These are phyloP conservation scores for Colletes collaris DNA, from an alignment of 2,888 invertebrate genomes.

Conservation along the genomic window DNA sequence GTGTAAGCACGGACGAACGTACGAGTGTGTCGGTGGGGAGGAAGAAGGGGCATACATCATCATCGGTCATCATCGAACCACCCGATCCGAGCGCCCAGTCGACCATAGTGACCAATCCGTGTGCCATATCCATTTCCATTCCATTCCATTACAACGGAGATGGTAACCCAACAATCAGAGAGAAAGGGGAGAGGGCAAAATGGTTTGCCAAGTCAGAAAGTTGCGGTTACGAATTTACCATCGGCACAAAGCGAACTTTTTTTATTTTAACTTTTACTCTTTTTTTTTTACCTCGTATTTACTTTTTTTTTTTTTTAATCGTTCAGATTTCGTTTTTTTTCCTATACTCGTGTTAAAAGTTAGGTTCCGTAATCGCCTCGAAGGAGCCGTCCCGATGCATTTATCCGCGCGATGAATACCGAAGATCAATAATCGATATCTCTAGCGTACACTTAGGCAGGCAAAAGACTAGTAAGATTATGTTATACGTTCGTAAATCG, in stretches of 20 bases:
- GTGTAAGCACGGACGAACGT: conserved; percentile 73
- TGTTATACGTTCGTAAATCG: neutral
- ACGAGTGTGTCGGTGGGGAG: conserved; percentile 69
- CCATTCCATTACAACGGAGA: conserved; percentile 84
- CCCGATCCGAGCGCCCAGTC: conserved; percentile 75
- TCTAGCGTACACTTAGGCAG: conserved; percentile 7
- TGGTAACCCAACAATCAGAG: conserved; percentile 87
- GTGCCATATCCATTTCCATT: conserved; percentile 77
- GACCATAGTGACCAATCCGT: conserved; percentile 79
- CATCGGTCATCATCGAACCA: conserved; percentile 65
- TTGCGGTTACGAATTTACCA: conserved; percentile 82
- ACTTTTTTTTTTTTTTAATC: conserved; percentile 34
- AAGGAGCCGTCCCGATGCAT: conserved; percentile 60
- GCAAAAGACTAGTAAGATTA: neutral
- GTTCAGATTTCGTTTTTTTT: conserved; percentile 39
- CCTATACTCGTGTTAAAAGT: conserved; percentile 59
- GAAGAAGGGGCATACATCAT: conserved; percentile 65
- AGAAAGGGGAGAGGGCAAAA: conserved; percentile 87
- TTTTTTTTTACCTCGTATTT: conserved; percentile 40
- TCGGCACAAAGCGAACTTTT: conserved; percentile 81
- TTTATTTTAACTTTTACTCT: conserved; percentile 61
- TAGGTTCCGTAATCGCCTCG: conserved; percentile 47
- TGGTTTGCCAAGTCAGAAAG: conserved; percentile 87
- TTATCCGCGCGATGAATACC: conserved; percentile 10
- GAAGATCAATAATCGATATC: neutral